A percentile compares a stretch with the other conserved stretches of the same genome.
Evolutionary conservation across 2,113 vertebrate genomes (phyloP).

Genomic region (Antechinus flavipes): DNA sequence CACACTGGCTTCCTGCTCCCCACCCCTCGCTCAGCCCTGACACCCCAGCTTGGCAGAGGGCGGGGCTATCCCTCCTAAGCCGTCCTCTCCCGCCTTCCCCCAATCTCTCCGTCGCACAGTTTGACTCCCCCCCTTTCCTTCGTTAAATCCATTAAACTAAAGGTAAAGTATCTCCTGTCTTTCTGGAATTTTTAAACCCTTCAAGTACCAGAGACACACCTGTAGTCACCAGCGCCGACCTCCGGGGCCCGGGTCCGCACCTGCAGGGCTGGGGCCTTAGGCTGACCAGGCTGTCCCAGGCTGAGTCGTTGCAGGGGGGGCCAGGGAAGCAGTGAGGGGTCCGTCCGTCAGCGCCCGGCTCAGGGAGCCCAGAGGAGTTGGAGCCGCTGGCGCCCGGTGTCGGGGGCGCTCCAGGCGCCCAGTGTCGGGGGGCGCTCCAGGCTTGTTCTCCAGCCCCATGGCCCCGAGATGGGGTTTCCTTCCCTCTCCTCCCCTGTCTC

Average conservation of each 20-base stretch:
- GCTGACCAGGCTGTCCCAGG: not conserved
- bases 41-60: conserved; percentile 66
- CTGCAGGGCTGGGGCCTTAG: not conserved
- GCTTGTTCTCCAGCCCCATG: not conserved
- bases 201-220: conserved; percentile 80
- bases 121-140: conserved; percentile 73
- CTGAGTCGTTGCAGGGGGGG: not conserved
- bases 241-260: not conserved
- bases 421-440: not conserved
- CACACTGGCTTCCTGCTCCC: conserved; percentile 33
- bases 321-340: not conserved
- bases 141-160: conserved; percentile 88
- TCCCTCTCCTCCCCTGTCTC: conserved; percentile 19
- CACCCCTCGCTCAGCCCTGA: conserved; percentile 39
- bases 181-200: conserved; percentile 81
- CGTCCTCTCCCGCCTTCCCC: not conserved
- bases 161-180: conserved; percentile 85
- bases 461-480: not conserved
- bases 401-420: not conserved
- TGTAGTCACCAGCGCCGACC: not conserved
- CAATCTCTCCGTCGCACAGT: conserved; percentile 65
- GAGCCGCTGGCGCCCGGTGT: not conserved
- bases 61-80: conserved; percentile 21
- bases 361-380: not conserved
- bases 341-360: not conserved